Evolutionary conservation across 23 tunicate species (phyloP).

Genomic region (Diplosoma virens): DNA sequence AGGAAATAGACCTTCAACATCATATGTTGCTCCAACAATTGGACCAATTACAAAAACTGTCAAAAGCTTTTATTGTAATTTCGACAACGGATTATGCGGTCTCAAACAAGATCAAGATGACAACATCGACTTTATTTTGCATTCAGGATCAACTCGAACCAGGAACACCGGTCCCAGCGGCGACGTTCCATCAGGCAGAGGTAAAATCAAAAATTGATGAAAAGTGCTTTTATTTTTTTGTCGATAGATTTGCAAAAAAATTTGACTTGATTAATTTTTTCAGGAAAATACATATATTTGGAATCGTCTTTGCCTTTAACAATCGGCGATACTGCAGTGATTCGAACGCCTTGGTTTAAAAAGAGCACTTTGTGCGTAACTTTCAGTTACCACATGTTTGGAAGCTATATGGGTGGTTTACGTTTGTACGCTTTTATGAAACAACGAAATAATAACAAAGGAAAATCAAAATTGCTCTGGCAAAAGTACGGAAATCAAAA

Average conservation of each 20-base stretch:
- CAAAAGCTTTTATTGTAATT: constrained; percentile 52
- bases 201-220: no score
- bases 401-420: constrained; percentile 75
- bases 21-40: constrained; percentile 57
- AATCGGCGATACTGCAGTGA: constrained; percentile 70
- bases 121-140: constrained; percentile 58
- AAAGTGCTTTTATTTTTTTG: no score
- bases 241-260: no score
- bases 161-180: constrained; percentile 62
- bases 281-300: constrained; percentile 80
- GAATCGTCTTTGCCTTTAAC: constrained; percentile 77
- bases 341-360: constrained; percentile 74
- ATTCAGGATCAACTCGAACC: constrained; percentile 54
- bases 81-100: constrained; percentile 61
- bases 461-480: constrained; percentile 75
- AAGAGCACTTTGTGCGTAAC: constrained; percentile 23
- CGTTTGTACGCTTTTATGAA: constrained; percentile 77
- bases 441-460: constrained; percentile 40
- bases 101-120: constrained; percentile 70
- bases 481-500: constrained; percentile 73
- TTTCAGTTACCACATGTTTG: constrained; percentile 83
- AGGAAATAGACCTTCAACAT: no score
- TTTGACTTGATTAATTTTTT: no score
- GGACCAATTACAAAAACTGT: constrained; percentile 36
- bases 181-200: constrained; percentile 75